Evolutionary conservation across 2,797 vertebrate genomes (phyloP).

Genomic region (Propithecus perrieri): DNA sequence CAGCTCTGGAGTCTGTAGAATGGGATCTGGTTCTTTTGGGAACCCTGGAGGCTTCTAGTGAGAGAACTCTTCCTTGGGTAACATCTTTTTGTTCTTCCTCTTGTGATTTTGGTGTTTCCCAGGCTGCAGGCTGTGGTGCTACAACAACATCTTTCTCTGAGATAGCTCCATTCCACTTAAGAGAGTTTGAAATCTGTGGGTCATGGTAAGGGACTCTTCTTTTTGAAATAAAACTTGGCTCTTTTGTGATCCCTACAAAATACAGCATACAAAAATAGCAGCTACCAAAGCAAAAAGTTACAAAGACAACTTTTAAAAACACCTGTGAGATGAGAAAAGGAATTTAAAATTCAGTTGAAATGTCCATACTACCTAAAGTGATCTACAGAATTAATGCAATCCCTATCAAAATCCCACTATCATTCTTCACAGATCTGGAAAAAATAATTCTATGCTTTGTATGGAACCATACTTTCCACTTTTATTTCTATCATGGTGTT

Average conservation of each 20-base stretch:
- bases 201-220: slow-evolving; percentile 86
- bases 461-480: neutral
- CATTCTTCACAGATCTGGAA: too few relatives aligned
- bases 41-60: slow-evolving; percentile 79
- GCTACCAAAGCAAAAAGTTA: slow-evolving; percentile 16
- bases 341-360: slow-evolving; percentile 33
- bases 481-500: neutral
- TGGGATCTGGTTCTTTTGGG: slow-evolving; percentile 72
- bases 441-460: too few relatives aligned
- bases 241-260: slow-evolving; percentile 88
- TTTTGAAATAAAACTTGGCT: slow-evolving; percentile 91
- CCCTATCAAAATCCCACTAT: too few relatives aligned
- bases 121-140: slow-evolving; percentile 64
- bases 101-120: slow-evolving; percentile 47
- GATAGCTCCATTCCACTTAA: slow-evolving; percentile 85
- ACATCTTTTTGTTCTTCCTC: slow-evolving; percentile 55
- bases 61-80: slow-evolving; percentile 78
- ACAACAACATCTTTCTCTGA: slow-evolving; percentile 32
- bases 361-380: too few relatives aligned
- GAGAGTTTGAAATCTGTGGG: slow-evolving; percentile 87
- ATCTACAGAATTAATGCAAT: too few relatives aligned
- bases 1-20: slow-evolving; percentile 68
- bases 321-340: neutral
- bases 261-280: slow-evolving; percentile 12
- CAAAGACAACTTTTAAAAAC: slow-evolving; percentile 14